Evolutionary conservation across 2,113 vertebrate genomes (phyloP), one percentile per base, ranked within the genome.

Genomic region (Paralichthys olivaceus): DNA sequence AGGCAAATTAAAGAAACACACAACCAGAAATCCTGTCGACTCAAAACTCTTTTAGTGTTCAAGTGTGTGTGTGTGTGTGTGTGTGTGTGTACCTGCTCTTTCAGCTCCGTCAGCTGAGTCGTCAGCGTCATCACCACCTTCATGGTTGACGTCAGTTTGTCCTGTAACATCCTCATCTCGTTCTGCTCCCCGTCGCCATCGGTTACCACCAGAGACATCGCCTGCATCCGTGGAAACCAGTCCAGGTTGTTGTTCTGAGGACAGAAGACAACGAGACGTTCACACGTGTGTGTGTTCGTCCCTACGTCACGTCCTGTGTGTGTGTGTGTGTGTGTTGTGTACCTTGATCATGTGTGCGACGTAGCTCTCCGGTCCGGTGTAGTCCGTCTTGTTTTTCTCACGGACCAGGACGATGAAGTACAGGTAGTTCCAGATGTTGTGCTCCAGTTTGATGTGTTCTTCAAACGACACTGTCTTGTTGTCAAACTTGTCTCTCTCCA

Each of bases 371-470:
- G 98, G 98, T 0, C 98, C 98, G 0, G 98, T 99, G 93, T 98
- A 99, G 91, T 99, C 98, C 0, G 98, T 99, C 92, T 96, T 97
- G 93, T 98, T 98, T 84, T 99, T 99, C 93, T 98, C 98, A 0
- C 96, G 89, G 78, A 99, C 94, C 90, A 99, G 93, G 61, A 99
- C 98, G 0, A 99, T 98, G 91, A 99, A 99, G 91, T 98, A 98
- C 76, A 99, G 90, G 89, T 99, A 99, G 94, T 98, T 98, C 98
- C 98, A 99, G 95, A 99, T 99, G 93, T 99, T 99, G 95, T 99
- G 98, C 83, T 99, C 98, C 0, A 95, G 80, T 60, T 96, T 99
- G 87, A 99, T 96, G 74, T 99, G 98, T 80, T 99, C 98, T 72
- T 99, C 98, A 9, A 99, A 99, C 0, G 98, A 99, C 82, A 99